Evolutionary conservation across 2,113 vertebrate genomes (phyloP).

Genomic region (Varanus salvator): DNA sequence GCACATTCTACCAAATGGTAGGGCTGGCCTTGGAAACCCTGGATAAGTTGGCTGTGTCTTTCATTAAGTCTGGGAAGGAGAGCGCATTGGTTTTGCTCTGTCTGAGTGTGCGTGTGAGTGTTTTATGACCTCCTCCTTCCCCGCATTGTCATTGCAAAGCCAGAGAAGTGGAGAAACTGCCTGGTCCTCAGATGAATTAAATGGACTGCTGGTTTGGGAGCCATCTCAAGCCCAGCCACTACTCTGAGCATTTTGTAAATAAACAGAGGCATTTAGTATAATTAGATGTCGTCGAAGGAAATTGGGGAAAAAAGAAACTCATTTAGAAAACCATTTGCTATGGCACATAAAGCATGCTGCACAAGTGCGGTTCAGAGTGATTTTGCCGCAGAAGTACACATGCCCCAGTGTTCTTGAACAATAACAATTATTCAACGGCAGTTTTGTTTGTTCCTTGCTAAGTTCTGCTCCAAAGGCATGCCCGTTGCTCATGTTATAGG

Average conservation of each 20-base stretch:
- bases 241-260: constrained; percentile 63
- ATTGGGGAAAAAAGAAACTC: constrained; percentile 34
- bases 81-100: background rate
- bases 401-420: constrained; percentile 48
- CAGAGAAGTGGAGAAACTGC: constrained; percentile 29
- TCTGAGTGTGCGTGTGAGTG: too few species aligned
- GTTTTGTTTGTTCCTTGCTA: constrained; percentile 16
- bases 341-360: constrained; percentile 59
- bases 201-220: constrained; percentile 53
- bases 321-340: constrained; percentile 65
- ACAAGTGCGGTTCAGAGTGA: constrained; percentile 56
- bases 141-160: background rate
- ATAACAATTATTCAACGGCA: constrained; percentile 59
- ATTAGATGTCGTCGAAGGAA: constrained; percentile 67
- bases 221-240: constrained; percentile 52
- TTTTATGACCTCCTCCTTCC: background rate
- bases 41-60: background rate
- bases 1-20: too few species aligned
- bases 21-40: too few species aligned
- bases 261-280: constrained; percentile 68
- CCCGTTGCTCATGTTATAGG: constrained; percentile 40
- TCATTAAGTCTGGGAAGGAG: fast-evolving
- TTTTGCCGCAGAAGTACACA: constrained; percentile 53
- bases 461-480: constrained; percentile 20
- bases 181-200: constrained; percentile 31